Evolutionary conservation across 53 echinoderm and acorn worm genomes (phyloP), one percentile per base, ranked within the genome.

Genomic region (Patiria pectinifera): DNA sequence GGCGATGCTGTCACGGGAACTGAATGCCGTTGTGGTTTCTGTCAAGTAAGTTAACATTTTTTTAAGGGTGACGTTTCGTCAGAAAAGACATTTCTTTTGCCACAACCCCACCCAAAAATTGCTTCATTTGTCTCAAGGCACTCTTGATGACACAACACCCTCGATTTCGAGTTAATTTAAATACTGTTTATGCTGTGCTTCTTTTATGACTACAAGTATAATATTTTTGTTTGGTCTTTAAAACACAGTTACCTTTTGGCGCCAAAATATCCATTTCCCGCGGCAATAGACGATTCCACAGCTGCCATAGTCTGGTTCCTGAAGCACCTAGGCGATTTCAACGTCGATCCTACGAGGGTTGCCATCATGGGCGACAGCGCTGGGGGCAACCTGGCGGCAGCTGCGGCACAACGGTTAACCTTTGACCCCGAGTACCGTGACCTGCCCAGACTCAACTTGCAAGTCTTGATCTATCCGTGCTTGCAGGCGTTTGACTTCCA

Each of bases 181-280:
- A 35, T 35, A 35, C 35, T 35, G 35, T 35, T 1, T 0, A 35
- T 35, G 35, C 35, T 35, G 35, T 35, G 35, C 1, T 35, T 35
- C 35, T 35, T 35, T 35, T 35, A 35, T 35, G 35, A 0, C 35
- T 35, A 35, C 35, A 35, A 35, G 35, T 35, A 35, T 35, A 35
- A 35, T 35, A 11, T 4, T 21, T 77, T 91, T 60, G 60, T 60
- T 1, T 60, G 8, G 8, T 60, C 60, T 60, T 35, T 35, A 35
- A 35, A 60, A 62, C 76, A 97, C 76, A 97, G 98, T 13, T 98
- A 96, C 91, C 92, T 93, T 11, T 75, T 96, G 53, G 93, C 98
- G 21, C 96, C 96, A 2, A 80, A 92, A 48, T 72, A 95, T 78
- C 80, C 85, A 0, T 98, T 98, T 76, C 96, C 98, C 14, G 94